Conservation (phyloP, 2,888 invertebrate species). For the Meteorus colon region DNA sequence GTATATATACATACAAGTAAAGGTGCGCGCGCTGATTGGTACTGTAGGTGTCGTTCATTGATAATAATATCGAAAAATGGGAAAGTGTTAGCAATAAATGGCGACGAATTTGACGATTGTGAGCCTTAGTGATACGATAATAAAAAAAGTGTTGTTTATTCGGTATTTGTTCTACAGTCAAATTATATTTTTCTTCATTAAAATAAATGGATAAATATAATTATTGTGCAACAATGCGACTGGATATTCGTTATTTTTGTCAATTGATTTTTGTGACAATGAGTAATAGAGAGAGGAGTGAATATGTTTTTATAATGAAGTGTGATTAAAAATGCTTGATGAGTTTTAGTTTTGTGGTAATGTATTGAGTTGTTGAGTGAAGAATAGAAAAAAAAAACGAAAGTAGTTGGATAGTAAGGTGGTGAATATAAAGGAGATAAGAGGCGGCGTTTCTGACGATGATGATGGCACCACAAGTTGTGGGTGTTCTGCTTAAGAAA, state of each 20-base stretch:
- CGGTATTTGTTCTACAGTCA: too few relatives aligned
- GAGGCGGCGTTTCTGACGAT: slow-evolving; percentile 52
- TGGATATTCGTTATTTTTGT: not conserved
- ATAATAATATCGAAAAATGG: not conserved
- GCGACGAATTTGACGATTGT: not conserved
- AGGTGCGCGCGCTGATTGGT: too few relatives aligned
- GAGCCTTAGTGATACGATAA: not conserved
- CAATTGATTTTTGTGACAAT: slow-evolving; percentile 3
- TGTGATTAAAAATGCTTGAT: not conserved
- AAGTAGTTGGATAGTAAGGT: not conserved
- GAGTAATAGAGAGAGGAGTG: slow-evolving; percentile 1
- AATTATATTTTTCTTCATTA: too few relatives aligned
- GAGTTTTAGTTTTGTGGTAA: not conserved
- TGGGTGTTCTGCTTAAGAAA: slow-evolving; percentile 70
- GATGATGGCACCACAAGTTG: slow-evolving; percentile 71
- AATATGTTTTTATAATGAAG: not conserved
- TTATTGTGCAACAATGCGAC: not conserved
- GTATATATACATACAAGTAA: not conserved
- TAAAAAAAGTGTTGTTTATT: not conserved
- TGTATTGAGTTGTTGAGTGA: not conserved
- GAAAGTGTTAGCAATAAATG: not conserved
- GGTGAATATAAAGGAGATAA: slow-evolving; percentile 14
- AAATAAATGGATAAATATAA: too few relatives aligned
- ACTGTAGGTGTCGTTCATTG: too few relatives aligned
- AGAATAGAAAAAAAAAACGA: not conserved